Evolutionary conservation across 2,888 invertebrate species (phyloP), one percentile per base, ranked within the genome.

Genomic region (Noctua janthe): DNA sequence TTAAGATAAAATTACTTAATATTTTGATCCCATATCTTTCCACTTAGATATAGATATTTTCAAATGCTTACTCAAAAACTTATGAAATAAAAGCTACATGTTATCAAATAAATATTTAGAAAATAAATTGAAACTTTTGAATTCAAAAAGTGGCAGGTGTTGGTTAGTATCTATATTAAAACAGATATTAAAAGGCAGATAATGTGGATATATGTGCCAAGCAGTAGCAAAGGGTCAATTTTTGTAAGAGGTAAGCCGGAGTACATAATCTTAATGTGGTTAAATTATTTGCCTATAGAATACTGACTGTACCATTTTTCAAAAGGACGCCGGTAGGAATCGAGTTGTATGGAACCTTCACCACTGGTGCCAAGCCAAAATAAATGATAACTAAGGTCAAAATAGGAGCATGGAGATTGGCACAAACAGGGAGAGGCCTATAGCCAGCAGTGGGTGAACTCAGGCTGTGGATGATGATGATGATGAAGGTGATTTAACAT

Each of bases 301-400:
- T 29, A 29, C 29, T 29, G 29, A 29, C 29, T 29, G 29, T 29
- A 29, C 29, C 29, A 29, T 29, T 29, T 29, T 29, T 29, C 29
- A 29, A 29, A 29, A 29, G 29, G 29, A 29, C 0, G 29, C 29
- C 29, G 29, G 29, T 29, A 29, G 29, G 29, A 29, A 29, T 29
- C 29, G 29, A 29, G 29, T 29, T 29, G 29, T 29, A 29, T 29
- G 29, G 29, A 29, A 29, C 29, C 29, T 29, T 29, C 29, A 29
- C 29, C 29, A 29, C 29, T 29, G 29, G 29, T 29, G 29, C 29
- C 6, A 35, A 71, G 74, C 81, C 81, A 87, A 77, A 39, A 56
- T 74, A 76, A 83, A 89, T 85, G 72, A 78, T 72, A 69, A 59
- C 35, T 67, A 54, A 67, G 78, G 79, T 71, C 74, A 76, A 73